These are phyloP conservation scores for Chloroceryle aenea DNA, from an alignment of 2,113 vertebrate genomes.

Conservation along the genomic window DNA sequence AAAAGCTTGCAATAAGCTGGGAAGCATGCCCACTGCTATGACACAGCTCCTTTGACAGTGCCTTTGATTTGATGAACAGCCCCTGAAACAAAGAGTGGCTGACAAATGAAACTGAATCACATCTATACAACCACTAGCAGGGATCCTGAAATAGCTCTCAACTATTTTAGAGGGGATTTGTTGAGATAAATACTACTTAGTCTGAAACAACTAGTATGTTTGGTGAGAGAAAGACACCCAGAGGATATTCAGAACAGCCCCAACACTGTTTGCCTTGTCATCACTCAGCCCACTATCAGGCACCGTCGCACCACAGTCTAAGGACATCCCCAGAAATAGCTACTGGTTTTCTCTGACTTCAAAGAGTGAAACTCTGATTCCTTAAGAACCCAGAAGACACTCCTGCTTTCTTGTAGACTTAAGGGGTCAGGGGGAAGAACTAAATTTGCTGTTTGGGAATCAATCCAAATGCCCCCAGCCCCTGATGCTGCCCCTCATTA, in stretches of 20 bases:
- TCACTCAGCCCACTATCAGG: not conserved
- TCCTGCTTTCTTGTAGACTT: not conserved
- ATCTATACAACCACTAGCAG: not conserved
- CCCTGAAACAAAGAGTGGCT: rapidly evolving
- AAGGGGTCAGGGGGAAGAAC: not conserved
- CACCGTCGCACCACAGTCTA: not conserved
- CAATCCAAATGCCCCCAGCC: not conserved
- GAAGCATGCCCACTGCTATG: not conserved
- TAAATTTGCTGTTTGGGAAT: not conserved
- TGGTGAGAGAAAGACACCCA: not conserved
- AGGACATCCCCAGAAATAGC: constrained; percentile 21
- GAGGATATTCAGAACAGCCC: not conserved
- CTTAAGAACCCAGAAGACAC: not conserved
- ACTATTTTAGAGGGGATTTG: not conserved
- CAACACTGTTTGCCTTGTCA: not conserved
- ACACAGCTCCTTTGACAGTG: constrained; percentile 16
- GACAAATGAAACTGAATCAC: not conserved
- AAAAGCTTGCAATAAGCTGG: not conserved
- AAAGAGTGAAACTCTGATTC: not conserved
- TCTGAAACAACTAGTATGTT: not conserved
- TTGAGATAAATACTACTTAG: not conserved
- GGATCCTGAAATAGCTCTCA: not conserved
- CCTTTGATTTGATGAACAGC: not conserved
- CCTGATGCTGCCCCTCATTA: rapidly evolving
- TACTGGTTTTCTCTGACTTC: not conserved